Evolutionary conservation across 2,888 invertebrate species (phyloP).

Genomic region (Eurois occulta): DNA sequence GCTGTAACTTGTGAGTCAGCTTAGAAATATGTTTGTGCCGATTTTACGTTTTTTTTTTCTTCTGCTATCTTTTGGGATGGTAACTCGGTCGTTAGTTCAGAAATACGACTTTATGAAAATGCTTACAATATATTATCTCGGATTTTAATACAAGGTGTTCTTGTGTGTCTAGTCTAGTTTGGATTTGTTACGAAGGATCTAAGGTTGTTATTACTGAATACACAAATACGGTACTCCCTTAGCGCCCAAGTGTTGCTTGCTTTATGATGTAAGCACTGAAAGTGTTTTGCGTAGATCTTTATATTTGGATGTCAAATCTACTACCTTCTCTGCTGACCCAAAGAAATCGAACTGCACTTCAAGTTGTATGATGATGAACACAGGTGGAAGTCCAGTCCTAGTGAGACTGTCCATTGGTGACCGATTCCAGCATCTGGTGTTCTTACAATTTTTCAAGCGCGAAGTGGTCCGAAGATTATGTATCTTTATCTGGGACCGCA

Average conservation of each 20-base stretch:
- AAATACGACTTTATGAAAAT: conserved; percentile 27
- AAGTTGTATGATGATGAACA: not conserved
- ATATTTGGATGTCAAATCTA: not conserved
- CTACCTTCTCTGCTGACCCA: not conserved
- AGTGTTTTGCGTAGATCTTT: not conserved
- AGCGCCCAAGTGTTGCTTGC: not conserved
- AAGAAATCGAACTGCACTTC: not conserved
- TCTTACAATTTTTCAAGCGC: not conserved
- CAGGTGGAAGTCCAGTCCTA: not conserved
- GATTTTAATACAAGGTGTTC: not conserved
- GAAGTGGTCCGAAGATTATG: not conserved
- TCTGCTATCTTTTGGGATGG: conserved; percentile 1
- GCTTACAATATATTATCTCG: conserved; percentile 30
- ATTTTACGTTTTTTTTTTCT: conserved; percentile 38
- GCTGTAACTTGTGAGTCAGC: conserved; percentile 70
- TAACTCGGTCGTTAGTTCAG: conserved; percentile 19
- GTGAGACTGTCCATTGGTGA: not conserved
- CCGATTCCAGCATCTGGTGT: not conserved
- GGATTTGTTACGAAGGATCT: not conserved
- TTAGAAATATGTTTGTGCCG: conserved; percentile 63
- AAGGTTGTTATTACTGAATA: not conserved
- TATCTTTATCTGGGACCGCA: conserved; percentile 3
- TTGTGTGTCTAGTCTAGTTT: conserved; percentile 1
- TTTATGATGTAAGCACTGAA: not conserved
- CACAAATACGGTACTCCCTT: not conserved